These are phyloP conservation scores for Ferdinandea cuprea DNA, from an alignment of 2,888 invertebrate species.

Conservation along the genomic window DNA sequence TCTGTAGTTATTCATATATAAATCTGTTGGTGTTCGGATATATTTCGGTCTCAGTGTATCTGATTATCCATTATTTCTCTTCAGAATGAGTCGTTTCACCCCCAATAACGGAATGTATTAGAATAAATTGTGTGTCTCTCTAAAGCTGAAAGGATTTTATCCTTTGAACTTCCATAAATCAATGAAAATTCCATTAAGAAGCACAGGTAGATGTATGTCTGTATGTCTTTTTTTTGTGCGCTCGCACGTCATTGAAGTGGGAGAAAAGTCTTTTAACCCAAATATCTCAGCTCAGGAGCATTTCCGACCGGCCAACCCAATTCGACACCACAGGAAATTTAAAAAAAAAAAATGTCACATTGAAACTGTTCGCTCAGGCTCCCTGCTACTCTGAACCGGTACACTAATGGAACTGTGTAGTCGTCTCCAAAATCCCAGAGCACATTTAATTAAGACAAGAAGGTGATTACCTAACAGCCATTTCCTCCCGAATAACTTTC, in stretches of 20 bases:
- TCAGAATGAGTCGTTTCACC: background rate
- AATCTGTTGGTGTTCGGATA: too few species aligned
- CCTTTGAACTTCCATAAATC: slow-evolving; percentile 29
- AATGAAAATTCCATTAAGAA: slow-evolving; percentile 39
- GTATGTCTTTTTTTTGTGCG: too few species aligned
- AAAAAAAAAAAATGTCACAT: slow-evolving; percentile 8
- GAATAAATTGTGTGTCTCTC: background rate
- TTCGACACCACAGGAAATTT: background rate
- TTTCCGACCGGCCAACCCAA: too few species aligned
- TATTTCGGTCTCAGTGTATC: too few species aligned
- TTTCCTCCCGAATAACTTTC: slow-evolving; percentile 36
- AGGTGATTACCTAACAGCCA: slow-evolving; percentile 42
- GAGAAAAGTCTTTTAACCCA: slow-evolving; percentile 11
- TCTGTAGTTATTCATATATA: too few species aligned
- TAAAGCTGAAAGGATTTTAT: slow-evolving; percentile 1
- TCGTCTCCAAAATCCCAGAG: slow-evolving; percentile 5
- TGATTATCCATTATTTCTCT: too few species aligned
- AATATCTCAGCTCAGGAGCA: background rate
- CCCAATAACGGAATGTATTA: slow-evolving; percentile 11
- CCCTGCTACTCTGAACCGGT: background rate
- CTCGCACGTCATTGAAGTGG: slow-evolving; percentile 1
- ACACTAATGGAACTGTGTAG: slow-evolving; percentile 16
- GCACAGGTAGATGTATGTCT: slow-evolving; percentile 5
- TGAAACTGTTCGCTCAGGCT: background rate
- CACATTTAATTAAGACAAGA: slow-evolving; percentile 62